Base-by-base conservation (phyloP, 2,797 vertebrate genomes). In the Glyptemys insculpta region DNA sequence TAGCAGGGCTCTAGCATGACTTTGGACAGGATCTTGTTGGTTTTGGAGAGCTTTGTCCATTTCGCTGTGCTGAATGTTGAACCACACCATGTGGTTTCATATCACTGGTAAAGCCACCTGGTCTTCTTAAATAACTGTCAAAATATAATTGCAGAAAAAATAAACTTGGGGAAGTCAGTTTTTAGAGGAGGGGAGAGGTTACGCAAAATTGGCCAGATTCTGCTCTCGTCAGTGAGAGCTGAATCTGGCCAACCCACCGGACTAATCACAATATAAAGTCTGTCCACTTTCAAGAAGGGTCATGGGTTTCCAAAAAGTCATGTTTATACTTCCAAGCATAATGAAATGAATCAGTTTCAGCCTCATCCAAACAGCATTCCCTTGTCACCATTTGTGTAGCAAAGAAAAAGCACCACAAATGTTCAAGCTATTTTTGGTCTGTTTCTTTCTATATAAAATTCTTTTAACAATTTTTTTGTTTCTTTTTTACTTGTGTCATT, bases 251-350 rank as follows among this genome's bases (percentile, higher is more conserved):
- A 79, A 65, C 79, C 54, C 86, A 92, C 65, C 84, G 54, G 41
- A 1, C 81, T 81, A 74, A 85, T 19, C 41, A 27, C 59, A 54
- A 91, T 57, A 87, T 79, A 92, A 86, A 93, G 34, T 34, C 50
- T 83, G 23, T 72, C 68, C 50, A 14, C 59, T 94, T 94, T 90
- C 79, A 88, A 79, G 74, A 96, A 85, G 31, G 87, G 86, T 95
- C 5, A 31, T 57, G 0, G 94, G 7, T 90, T 93, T 95, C 87
- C 78, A 87, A 59, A 82, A 57, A 87, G 68, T 49, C 91, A 44
- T 87, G 47, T 94, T 94, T 96, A 76, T 96, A 96, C 56, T 89
- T 72, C 82, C 41, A n/a, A 87, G 34, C 79, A 56, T 83, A 94
- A 29, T 3, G 79, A 97, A 49, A 0, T 95, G 78, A 96, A 92